phyloP scores from a whole-genome alignment of 2,797 vertebrate genomes.

The Sebastiscus tertius region DNA sequence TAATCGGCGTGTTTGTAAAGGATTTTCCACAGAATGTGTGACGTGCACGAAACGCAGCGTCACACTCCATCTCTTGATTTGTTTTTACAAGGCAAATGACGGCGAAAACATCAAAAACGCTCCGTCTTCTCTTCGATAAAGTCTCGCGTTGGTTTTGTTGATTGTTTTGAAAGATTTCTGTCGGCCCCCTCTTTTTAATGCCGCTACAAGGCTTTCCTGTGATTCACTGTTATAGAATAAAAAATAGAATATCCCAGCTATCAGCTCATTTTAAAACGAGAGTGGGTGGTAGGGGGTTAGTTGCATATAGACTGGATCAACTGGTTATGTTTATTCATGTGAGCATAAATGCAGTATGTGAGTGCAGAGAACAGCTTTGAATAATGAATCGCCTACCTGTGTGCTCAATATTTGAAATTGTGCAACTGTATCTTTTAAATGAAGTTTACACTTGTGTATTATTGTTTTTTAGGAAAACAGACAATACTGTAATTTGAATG shows the following conservation, averaged over 20 bases:
- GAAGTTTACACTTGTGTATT: not conserved
- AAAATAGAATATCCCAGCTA: conserved; percentile 60
- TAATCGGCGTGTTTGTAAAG: conserved; percentile 27
- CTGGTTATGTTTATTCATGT: conserved; percentile 72
- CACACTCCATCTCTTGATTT: conserved; percentile 23
- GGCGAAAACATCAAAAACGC: conserved; percentile 13
- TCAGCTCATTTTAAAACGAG: conserved; percentile 63
- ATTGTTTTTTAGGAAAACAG: not conserved
- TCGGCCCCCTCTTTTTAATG: conserved; percentile 50
- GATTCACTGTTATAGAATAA: conserved; percentile 55
- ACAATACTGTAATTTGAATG: not conserved
- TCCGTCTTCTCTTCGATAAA: conserved; percentile 2
- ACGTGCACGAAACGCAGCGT: not conserved
- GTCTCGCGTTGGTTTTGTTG: conserved; percentile 35
- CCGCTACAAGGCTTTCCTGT: conserved; percentile 45
- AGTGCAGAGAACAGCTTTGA: conserved; percentile 17
- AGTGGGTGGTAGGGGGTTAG: conserved; percentile 69
- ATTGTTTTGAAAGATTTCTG: conserved; percentile 47
- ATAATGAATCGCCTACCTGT: conserved; percentile 25
- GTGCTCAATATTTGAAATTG: not conserved
- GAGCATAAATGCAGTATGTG: conserved; percentile 35
- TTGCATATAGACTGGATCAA: conserved; percentile 64
- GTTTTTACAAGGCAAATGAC: conserved; percentile 18
- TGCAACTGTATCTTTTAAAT: not conserved
- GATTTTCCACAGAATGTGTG: not conserved